Conservation (phyloP, 2,113 vertebrate species). For the Oreochromis niloticus region DNA sequence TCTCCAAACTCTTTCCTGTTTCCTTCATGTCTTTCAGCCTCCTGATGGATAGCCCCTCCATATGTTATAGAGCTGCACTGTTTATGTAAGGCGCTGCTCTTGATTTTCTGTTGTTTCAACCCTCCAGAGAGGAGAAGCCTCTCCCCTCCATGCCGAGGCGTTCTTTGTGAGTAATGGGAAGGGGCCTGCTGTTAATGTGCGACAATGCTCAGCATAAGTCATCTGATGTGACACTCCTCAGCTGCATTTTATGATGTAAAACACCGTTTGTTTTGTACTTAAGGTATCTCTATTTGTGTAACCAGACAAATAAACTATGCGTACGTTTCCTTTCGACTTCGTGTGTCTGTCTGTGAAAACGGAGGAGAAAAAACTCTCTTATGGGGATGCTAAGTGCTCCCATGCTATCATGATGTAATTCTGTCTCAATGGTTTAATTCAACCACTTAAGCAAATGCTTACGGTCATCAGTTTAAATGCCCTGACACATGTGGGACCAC, state of each 20-base stretch:
- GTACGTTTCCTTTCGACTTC: not conserved
- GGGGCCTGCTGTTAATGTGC: slow-evolving; percentile 6
- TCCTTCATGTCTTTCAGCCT: not conserved
- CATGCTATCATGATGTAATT: slow-evolving; percentile 24
- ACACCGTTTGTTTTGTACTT: not conserved
- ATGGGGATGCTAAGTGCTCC: not conserved
- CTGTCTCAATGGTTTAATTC: slow-evolving; percentile 16
- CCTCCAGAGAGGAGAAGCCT: slow-evolving; percentile 34
- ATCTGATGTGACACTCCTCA: slow-evolving; percentile 32
- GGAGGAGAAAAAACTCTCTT: not conserved
- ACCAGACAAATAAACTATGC: not conserved
- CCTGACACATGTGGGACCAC: not conserved
- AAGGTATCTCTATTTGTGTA: not conserved
- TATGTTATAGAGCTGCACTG: slow-evolving; percentile 16
- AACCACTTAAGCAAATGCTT: slow-evolving; percentile 21
- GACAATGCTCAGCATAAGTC: slow-evolving; percentile 36
- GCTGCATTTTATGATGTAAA: not conserved
- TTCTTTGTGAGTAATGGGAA: slow-evolving; percentile 63
- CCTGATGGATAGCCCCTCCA: slow-evolving; percentile 44
- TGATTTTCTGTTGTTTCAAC: slow-evolving; percentile 55
- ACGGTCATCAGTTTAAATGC: slow-evolving; percentile 15
- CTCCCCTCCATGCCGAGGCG: not conserved
- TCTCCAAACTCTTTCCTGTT: slow-evolving; percentile 12
- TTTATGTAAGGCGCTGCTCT: slow-evolving; percentile 47
- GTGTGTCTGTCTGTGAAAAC: not conserved